A percentile compares a stretch with the other conserved stretches of the same genome.
phyloP scores from a whole-genome alignment of 2,113 vertebrate genomes.

The Pteruthius melanotis region DNA sequence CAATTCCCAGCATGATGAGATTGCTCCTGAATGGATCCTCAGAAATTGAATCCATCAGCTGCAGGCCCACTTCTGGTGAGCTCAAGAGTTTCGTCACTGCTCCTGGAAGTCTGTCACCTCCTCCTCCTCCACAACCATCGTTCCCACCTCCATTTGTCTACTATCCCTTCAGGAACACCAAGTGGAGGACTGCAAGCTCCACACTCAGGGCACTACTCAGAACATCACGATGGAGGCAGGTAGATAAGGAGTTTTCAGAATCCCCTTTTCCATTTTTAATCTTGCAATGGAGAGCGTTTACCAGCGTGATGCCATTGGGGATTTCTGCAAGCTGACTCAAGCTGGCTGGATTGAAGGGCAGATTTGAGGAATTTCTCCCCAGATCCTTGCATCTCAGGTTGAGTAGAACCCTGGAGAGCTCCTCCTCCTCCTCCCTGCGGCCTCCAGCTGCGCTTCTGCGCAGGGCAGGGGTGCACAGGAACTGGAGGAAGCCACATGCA shows the following conservation, averaged over 20 bases:
- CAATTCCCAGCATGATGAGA: neutral
- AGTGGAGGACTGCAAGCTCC: neutral
- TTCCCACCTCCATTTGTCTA: neutral
- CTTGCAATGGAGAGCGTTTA: neutral
- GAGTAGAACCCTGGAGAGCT: constrained; percentile 67
- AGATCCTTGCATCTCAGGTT: neutral
- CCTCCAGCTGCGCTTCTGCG: fast-evolving
- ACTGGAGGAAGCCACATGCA: neutral
- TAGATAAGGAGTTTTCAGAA: neutral
- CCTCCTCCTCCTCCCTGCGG: neutral
- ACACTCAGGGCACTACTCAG: neutral
- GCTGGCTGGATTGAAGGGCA: neutral
- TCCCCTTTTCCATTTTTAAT: neutral
- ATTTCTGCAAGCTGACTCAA: neutral
- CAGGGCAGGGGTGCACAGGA: neutral
- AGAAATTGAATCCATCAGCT: neutral
- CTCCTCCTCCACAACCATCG: neutral
- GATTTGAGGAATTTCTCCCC: neutral
- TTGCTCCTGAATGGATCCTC: neutral
- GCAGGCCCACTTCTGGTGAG: neutral
- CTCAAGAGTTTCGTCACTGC: neutral
- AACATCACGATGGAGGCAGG: neutral
- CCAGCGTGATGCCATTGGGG: neutral
- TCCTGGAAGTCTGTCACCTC: neutral
- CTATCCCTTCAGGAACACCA: neutral